Evolutionary conservation across 2,113 vertebrate genomes (phyloP).

Genomic region (Callipepla squamata): DNA sequence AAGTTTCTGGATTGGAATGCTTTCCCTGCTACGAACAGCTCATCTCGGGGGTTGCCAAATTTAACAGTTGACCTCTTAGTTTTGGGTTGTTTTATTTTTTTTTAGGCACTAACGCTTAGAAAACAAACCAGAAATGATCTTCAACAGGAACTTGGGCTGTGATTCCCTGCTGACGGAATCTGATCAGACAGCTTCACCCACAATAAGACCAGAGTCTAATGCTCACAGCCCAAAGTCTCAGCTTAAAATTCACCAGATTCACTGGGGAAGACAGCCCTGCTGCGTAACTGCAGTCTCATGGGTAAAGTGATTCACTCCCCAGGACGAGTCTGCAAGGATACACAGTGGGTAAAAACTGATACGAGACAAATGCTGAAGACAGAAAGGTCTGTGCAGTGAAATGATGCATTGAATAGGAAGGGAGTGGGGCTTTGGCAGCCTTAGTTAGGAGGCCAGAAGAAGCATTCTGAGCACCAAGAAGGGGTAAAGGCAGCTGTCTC

Average conservation of each 20-base stretch:
- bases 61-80: background rate
- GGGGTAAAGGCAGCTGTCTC: constrained; percentile 48
- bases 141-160: background rate
- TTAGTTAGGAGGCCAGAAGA: constrained; percentile 37
- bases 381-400: constrained; percentile 11
- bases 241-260: background rate
- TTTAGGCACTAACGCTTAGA: background rate
- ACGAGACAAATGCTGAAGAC: background rate
- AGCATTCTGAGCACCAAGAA: constrained; percentile 41
- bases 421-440: constrained; percentile 1
- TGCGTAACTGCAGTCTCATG: background rate
- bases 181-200: background rate
- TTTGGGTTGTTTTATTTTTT: background rate
- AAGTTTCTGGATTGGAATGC: background rate
- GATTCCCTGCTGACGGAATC: background rate
- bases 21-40: background rate
- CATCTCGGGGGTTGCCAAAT: background rate
- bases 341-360: background rate
- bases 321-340: background rate
- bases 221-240: background rate
- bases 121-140: background rate
- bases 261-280: background rate
- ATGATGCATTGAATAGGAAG: constrained; percentile 25
- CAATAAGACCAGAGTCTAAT: background rate
- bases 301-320: background rate